Evolutionary conservation across 2,797 vertebrate species (phyloP).

Genomic region (Petrocephalus sullivani): DNA sequence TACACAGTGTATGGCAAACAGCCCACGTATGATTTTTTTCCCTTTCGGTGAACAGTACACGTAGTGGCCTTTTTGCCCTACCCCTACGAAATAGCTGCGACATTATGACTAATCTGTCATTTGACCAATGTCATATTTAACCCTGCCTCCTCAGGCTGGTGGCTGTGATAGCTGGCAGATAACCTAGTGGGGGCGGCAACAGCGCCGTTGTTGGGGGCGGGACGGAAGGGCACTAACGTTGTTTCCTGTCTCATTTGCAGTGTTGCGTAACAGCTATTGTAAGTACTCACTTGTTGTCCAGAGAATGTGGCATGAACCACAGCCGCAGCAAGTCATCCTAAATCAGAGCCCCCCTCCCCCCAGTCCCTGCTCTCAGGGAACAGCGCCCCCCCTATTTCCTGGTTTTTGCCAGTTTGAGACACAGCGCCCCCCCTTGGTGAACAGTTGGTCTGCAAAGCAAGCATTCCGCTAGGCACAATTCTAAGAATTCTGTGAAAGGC

Average conservation of each 20-base stretch:
- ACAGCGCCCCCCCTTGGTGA: slow-evolving; percentile 25
- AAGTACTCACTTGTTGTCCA: slow-evolving; percentile 27
- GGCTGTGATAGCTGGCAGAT: neutral
- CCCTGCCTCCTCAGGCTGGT: neutral
- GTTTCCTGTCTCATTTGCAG: slow-evolving; percentile 32
- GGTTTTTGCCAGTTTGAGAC: slow-evolving; percentile 47
- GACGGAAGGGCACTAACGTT: slow-evolving; percentile 16
- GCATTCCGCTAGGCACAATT: too few relatives aligned
- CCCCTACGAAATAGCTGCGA: neutral
- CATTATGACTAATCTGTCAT: neutral
- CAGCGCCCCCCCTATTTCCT: slow-evolving; percentile 37
- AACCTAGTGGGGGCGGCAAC: neutral
- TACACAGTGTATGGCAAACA: neutral
- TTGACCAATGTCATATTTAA: neutral
- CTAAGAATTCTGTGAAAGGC: too few relatives aligned
- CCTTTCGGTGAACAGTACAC: neutral
- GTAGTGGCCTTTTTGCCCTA: neutral
- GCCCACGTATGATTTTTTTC: neutral
- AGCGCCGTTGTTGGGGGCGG: neutral
- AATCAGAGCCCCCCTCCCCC: slow-evolving; percentile 20
- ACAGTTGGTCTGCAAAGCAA: too few relatives aligned
- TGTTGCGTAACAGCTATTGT: slow-evolving; percentile 28
- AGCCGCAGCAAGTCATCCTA: slow-evolving; percentile 33
- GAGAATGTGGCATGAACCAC: slow-evolving; percentile 44
- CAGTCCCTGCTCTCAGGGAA: slow-evolving; percentile 29